Percentiles rank a stretch among this genome's conserved stretches.
Conservation (phyloP, 1,140 invertebrate species). For the Ectropis grisescens region DNA sequence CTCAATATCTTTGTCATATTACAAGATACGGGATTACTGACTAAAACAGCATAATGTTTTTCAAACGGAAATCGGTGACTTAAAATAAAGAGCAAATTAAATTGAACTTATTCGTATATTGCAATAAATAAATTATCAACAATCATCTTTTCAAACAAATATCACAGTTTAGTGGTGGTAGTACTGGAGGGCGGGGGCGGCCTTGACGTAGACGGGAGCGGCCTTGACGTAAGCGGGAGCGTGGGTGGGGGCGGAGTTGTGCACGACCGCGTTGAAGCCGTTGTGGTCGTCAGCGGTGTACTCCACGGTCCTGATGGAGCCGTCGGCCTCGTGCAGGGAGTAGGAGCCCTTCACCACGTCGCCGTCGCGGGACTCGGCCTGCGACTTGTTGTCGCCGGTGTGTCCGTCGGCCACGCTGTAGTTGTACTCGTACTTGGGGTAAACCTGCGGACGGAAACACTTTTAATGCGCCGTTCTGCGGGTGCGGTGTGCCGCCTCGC, state of each 20-base stretch:
- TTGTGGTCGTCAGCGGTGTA: constrained; percentile 68
- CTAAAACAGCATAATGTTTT: too few species aligned
- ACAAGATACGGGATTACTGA: too few species aligned
- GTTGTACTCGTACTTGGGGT: constrained; percentile 56
- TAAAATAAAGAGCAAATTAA: too few species aligned
- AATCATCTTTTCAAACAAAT: constrained; percentile 11
- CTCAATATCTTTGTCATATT: too few species aligned
- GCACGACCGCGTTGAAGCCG: constrained; percentile 71
- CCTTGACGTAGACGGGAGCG: constrained; percentile 6
- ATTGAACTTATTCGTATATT: constrained; percentile 21
- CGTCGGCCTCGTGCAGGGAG: constrained; percentile 65
- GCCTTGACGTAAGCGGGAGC: constrained; percentile 12
- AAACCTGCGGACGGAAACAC: too few species aligned
- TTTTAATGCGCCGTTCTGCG: too few species aligned
- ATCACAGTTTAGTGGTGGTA: constrained; percentile 18
- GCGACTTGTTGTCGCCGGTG: constrained; percentile 40
- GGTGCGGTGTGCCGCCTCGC: too few species aligned
- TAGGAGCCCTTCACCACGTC: constrained; percentile 69
- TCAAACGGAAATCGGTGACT: too few species aligned
- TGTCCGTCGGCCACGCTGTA: constrained; percentile 23
- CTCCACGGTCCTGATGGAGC: constrained; percentile 65
- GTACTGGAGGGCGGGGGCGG: constrained; percentile 12
- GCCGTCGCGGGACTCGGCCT: constrained; percentile 67
- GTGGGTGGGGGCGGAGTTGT: constrained; percentile 8
- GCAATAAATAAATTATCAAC: constrained; percentile 29